Base-by-base conservation (phyloP, 2,888 invertebrate genomes). In the Acholoe squamosa region DNA sequence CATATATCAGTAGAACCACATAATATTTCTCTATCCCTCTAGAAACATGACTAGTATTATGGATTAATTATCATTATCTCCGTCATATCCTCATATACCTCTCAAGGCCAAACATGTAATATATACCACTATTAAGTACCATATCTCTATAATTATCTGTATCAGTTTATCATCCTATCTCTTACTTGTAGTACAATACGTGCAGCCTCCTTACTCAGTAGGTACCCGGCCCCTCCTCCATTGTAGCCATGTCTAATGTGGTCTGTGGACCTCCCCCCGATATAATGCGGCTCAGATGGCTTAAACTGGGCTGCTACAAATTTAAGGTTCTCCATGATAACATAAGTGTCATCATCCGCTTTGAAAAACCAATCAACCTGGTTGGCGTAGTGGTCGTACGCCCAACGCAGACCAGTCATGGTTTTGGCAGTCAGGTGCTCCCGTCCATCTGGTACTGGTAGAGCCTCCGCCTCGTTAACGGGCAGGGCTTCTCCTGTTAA, bases 321-420 rank as follows among this genome's bases (percentile, higher is more conserved):
- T 22, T 99, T 97, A 76, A 99, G 96, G 96, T 99, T 99, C 96
- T 99, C 99, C 89, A 99, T 97, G 76, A 99, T 97, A 77, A 99
- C 98, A 96, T 98, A 99, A 97, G 99, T 99, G 95, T 99, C 99
- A 95, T 99, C 99, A 94, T 99, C 99, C 25, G 99, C 99, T 96
- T 99, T 99, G 34, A 91, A 76, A 95, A 99, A 99, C 99, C 99
- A 99, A 96, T 99, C 99, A 0, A 98, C 98, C 91, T 98, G 97
- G 93, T 98, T 97, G 90, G 97, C 96, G 95, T 98, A 94, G 89
- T 98, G 96, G 93, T 98, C 97, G 94, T 98, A 98, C 43, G 98
- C 97, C 94, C 98, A 98, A 94, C 97, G 97, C 95, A 89, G 80
- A 0, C 98, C 98, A 93, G 97, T 98, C 96, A 99, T 99, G 0